Base-by-base conservation (phyloP, 2,113 vertebrate genomes). In the Sterrhoptilus dennistouni region DNA sequence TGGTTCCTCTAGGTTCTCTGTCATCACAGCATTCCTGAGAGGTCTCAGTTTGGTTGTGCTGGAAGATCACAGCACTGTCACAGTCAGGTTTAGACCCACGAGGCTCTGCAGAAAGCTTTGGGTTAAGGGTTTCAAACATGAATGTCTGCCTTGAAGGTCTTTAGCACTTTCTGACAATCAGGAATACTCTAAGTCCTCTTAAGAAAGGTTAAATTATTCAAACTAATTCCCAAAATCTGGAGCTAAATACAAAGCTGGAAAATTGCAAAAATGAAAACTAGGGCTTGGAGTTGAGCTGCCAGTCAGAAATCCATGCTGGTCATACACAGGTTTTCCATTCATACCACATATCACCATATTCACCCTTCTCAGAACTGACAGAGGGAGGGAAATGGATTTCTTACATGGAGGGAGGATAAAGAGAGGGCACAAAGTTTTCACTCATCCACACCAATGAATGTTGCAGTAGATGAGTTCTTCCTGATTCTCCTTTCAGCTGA, bases 31-130 rank as follows among this genome's bases (percentile, higher is more conserved):
- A 2, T 28, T 92, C 76, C 76, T 36, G 23, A 84, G 28, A 66
- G 16, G 38, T 49, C 50, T 61, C 16, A 10, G n/a, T 47, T 40
- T 38, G 33, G 22, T 24, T 45, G 29, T 24, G 64, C 45, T 71
- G 54, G 49, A 83, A 72, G 57, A 56, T 40, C 45, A 63, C 52
- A 61, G 38, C 16, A 7, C 21, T 63, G 28, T 42, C 44, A 56
- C 3, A 0, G 35, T 44, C 38, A 1, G 6, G 36, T 42, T 68
- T 35, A 54, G 49, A 57, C 25, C 33, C 66, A 27, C 0, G 0
- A 44, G 49, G 65, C 47, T 85, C 49, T 75, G 49, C 49, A 85
- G 57, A 85, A 90, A 38, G 16, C 14, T 63, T 31, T 19, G 72
- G 11, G 29, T 69, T 52, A 38, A 52, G 5, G 19, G 42, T 83